phyloP scores from a whole-genome alignment of 2,888 invertebrate genomes.

The Caenorhabditis doughertyi region DNA sequence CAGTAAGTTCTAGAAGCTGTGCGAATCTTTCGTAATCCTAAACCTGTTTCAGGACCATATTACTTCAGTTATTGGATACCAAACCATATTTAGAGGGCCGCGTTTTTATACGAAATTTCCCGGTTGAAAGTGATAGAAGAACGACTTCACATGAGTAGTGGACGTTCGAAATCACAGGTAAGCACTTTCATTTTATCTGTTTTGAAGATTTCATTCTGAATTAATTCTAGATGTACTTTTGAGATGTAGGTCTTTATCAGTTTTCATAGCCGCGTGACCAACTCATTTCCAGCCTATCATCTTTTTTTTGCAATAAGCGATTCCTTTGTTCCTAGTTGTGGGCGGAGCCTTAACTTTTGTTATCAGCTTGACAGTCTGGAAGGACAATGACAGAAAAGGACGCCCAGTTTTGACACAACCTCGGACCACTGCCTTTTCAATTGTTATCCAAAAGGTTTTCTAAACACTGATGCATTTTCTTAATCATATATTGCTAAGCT shows the following conservation, averaged over 20 bases:
- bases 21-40: neutral
- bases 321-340: conserved; percentile 50
- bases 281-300: conserved; percentile 25
- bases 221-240: conserved; percentile 1
- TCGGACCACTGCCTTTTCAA: conserved; percentile 16
- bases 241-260: conserved; percentile 25
- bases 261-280: conserved; percentile 30
- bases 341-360: conserved; percentile 32
- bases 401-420: conserved; percentile 30
- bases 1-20: conserved; percentile 24
- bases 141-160: conserved; percentile 70
- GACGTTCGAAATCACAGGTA: conserved; percentile 71
- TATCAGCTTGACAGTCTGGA: conserved; percentile 59
- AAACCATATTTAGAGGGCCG: conserved; percentile 60
- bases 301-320: conserved; percentile 27
- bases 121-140: conserved; percentile 40
- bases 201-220: neutral
- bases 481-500: conserved; percentile 9
- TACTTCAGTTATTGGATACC: conserved; percentile 47
- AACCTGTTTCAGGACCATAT: conserved; percentile 43
- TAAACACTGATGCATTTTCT: conserved; percentile 5
- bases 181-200: neutral
- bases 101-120: conserved; percentile 46
- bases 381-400: conserved; percentile 48
- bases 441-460: neutral